Evolutionary conservation across 2,888 invertebrate species (phyloP), one percentile per base, ranked within the genome.

Genomic region (Dexiosoma caninum): DNA sequence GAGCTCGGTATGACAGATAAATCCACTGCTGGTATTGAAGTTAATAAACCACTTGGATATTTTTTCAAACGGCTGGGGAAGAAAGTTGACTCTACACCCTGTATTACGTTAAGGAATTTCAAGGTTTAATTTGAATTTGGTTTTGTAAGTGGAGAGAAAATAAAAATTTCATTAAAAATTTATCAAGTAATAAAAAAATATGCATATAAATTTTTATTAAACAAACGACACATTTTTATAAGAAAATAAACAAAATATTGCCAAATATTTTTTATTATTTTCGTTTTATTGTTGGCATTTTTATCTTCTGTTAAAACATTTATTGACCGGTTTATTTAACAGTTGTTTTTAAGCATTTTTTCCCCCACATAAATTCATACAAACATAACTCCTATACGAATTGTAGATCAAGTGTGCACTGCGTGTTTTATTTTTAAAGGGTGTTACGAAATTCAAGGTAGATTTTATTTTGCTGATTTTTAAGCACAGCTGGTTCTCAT

Each of bases 41-140:
- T 89, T 87, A 90, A 86, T 86, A 90, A 87, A 86, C 90, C 90
- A 86, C 90, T 90, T 83, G 90, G 88, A 87, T 90, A 90, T 85
- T 90, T 90, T 89, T 89, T 88, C 88, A 90, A 88, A 86, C 90
- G 90, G 86, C 86, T 88, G 87, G 87, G 86, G 81, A 89, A 89
- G 85, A 90, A 90, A 83, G 89, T 90, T 83, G 90, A 90, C 85
- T 90, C 90, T 85, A 90, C 90, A 83, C 90, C 90, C 90, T 90
- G 85, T 85, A 85, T 69, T 46, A 42, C 19, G 19, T 19, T 49
- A n/a, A 9, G 12, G 32, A 35, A 9, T 16, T 30, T 53, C 16
- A 30, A 53, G 57, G 53, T 42, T 70, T 40, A 55, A 9, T 57
- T 37, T 40, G 14, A 19, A 12, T 59, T n/a, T 27, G 3, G 27